Evolutionary conservation across 1,140 invertebrate species (phyloP).

Genomic region (Zaprionus davidi): DNA sequence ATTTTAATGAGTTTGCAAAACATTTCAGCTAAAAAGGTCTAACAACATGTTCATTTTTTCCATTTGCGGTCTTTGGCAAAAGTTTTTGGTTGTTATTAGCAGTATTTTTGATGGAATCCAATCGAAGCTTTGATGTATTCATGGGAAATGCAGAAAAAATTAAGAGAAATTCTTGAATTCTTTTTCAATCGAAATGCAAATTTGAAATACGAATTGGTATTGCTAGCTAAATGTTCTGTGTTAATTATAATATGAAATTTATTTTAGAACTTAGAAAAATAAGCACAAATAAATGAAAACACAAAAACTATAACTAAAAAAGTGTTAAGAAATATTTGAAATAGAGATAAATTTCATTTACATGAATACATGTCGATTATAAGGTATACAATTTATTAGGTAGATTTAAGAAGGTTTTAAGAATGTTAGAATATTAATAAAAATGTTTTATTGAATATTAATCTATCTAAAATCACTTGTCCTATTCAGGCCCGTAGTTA

Average conservation of each 20-base stretch:
- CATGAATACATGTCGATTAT: too few species aligned
- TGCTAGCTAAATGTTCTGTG: neutral
- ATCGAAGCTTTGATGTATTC: conserved; percentile 54
- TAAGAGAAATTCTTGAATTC: neutral
- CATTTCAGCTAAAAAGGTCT: conserved; percentile 57
- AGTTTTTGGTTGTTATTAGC: conserved; percentile 70
- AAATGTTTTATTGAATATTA: too few species aligned
- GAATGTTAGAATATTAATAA: too few species aligned
- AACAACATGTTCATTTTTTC: conserved; percentile 23
- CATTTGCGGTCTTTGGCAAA: conserved; percentile 29
- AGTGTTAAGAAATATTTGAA: too few species aligned
- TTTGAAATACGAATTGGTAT: neutral
- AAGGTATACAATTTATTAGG: too few species aligned
- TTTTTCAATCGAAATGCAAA: neutral
- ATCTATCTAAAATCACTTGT: too few species aligned
- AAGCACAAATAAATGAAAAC: too few species aligned
- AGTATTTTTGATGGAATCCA: conserved; percentile 52
- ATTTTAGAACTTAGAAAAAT: neutral
- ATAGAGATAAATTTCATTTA: too few species aligned
- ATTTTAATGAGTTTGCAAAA: conserved; percentile 71
- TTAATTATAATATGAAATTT: neutral
- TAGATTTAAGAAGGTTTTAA: too few species aligned
- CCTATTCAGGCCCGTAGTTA: too few species aligned
- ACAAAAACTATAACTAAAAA: too few species aligned
- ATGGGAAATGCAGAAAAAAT: neutral